Evolutionary conservation across 2,113 vertebrate species (phyloP).

Genomic region (Leiothrix lutea): DNA sequence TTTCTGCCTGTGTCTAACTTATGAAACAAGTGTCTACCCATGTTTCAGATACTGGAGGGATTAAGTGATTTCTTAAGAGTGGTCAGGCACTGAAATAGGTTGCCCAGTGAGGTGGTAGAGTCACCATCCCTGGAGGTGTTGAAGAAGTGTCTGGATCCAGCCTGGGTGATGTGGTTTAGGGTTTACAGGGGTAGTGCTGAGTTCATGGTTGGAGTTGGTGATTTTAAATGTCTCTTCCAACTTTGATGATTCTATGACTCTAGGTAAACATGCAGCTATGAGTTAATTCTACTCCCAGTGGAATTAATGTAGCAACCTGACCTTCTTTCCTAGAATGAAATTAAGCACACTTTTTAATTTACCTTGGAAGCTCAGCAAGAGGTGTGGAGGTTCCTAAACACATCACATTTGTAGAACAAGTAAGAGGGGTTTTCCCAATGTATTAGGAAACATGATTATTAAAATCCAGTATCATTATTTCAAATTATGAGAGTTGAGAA

Average conservation of each 20-base stretch:
- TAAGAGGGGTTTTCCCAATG: neutral
- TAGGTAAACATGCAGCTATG: neutral
- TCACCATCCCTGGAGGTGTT: neutral
- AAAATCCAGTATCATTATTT: neutral
- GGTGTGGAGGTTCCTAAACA: neutral
- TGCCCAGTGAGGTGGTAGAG: neutral
- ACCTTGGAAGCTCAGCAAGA: neutral
- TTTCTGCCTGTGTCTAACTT: neutral
- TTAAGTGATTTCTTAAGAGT: neutral
- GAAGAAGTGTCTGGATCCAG: neutral
- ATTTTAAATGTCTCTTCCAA: neutral
- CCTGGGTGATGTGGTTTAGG: neutral
- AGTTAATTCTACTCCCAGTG: neutral
- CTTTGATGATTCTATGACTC: neutral
- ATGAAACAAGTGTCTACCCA: neutral
- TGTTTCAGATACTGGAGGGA: neutral
- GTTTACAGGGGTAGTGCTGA: neutral
- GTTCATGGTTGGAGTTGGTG: neutral
- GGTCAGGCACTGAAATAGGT: neutral
- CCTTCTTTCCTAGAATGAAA: neutral
- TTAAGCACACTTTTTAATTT: neutral
- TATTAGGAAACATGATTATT: neutral
- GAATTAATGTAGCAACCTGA: neutral
- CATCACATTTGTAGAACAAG: neutral
- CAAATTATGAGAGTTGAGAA: neutral